Percentiles rank a stretch among this genome's conserved stretches.
Conservation (phyloP, 1,140 invertebrate species). For the Drosophila auraria region DNA sequence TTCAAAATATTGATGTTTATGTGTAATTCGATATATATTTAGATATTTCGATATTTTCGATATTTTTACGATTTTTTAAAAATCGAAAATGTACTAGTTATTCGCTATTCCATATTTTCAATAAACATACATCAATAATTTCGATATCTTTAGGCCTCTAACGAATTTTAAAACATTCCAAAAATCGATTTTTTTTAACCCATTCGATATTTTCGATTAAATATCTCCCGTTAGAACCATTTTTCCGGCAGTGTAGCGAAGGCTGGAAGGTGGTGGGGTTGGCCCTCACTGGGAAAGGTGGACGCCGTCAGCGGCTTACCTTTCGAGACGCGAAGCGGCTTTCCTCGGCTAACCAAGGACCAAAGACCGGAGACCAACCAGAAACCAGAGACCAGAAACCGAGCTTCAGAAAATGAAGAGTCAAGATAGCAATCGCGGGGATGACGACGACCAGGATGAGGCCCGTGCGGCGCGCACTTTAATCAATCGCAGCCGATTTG, state of each 20-base stretch:
- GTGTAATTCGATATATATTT: background rate
- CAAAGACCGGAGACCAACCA: constrained; percentile 22
- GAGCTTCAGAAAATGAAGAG: constrained; percentile 58
- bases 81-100: too few relatives aligned
- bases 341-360: constrained; percentile 50
- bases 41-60: too few relatives aligned
- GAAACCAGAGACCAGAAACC: constrained; percentile 8
- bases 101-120: too few relatives aligned
- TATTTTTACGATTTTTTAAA: background rate
- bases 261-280: constrained; percentile 2
- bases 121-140: background rate
- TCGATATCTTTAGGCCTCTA: background rate
- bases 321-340: constrained; percentile 43
- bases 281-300: constrained; percentile 52
- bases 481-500: constrained; percentile 85
- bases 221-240: background rate
- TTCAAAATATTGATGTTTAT: too few relatives aligned
- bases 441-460: constrained; percentile 7
- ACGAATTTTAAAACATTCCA: background rate
- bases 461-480: constrained; percentile 62
- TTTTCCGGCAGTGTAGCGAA: constrained; percentile 14
- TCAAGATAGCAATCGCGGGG: constrained; percentile 70
- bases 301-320: constrained; percentile 73
- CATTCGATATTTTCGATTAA: background rate
- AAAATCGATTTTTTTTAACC: background rate